Evolutionary conservation across 2,797 vertebrate species (phyloP).

Genomic region (Knipowitschia caucasica): DNA sequence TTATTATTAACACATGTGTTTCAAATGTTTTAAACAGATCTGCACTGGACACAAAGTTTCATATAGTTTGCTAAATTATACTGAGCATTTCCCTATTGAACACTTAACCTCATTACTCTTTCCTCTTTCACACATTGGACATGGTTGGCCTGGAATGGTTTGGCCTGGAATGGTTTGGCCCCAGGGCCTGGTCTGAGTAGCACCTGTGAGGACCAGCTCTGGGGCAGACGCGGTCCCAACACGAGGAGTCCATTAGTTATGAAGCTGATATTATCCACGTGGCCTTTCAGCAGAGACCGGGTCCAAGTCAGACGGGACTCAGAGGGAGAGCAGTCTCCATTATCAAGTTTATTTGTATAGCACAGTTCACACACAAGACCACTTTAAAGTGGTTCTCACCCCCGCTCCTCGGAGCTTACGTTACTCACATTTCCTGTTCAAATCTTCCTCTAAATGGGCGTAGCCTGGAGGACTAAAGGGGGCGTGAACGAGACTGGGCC

Average conservation of each 20-base stretch:
- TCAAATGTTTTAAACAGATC: too few species aligned
- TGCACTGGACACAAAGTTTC: too few species aligned
- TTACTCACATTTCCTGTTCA: too few species aligned
- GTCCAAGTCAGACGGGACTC: conserved; percentile 2
- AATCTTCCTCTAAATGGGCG: too few species aligned
- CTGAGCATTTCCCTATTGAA: neutral
- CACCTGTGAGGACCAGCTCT: conserved; percentile 8
- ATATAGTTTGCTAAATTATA: neutral
- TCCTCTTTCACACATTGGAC: neutral
- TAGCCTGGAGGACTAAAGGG: too few species aligned
- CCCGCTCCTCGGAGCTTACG: too few species aligned
- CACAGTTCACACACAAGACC: too few species aligned
- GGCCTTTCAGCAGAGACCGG: conserved; percentile 26
- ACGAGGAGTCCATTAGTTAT: conserved; percentile 49
- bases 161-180: conserved; percentile 1
- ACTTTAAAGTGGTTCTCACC: too few species aligned
- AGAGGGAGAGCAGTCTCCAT: too few species aligned
- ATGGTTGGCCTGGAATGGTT: conserved; percentile 2
- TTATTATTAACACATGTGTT: conserved; percentile 10
- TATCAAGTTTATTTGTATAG: too few species aligned
- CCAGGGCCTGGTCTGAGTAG: conserved; percentile 4
- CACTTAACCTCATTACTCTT: conserved; percentile 4
- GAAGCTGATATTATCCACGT: conserved; percentile 30
- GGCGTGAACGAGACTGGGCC: too few species aligned
- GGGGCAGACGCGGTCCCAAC: conserved; percentile 34